phyloP scores from a whole-genome alignment of 2,113 vertebrate species.

The Gymnogyps californianus region DNA sequence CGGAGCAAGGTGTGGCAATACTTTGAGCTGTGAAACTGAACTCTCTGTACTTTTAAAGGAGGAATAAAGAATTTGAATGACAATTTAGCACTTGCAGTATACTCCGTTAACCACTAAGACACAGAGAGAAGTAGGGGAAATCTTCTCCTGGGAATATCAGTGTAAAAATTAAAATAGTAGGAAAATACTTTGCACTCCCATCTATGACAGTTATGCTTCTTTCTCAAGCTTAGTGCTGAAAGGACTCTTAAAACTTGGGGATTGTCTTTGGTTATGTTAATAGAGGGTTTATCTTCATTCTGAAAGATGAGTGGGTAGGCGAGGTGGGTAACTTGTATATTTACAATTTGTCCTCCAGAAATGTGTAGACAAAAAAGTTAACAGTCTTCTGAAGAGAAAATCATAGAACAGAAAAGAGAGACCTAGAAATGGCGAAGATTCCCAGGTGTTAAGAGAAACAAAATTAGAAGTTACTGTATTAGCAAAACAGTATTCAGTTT shows the following conservation, averaged over 20 bases:
- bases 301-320: not conserved
- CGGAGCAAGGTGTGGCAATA: not conserved
- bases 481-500: not conserved
- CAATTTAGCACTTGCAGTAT: not conserved
- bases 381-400: not conserved
- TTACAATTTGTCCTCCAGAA: not conserved
- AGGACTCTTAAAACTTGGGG: not conserved
- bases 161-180: not conserved
- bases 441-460: not conserved
- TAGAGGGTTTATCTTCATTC: not conserved
- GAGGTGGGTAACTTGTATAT: not conserved
- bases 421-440: not conserved
- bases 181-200: not conserved
- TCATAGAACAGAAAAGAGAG: not conserved
- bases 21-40: not conserved
- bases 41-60: not conserved
- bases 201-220: not conserved
- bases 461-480: not conserved
- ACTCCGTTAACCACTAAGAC: not conserved
- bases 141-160: not conserved
- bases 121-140: not conserved
- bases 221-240: not conserved
- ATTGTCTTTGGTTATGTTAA: accelerated
- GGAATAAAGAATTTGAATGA: not conserved
- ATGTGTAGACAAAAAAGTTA: not conserved